Conservation (phyloP, 1,140 invertebrate species). For the Phocides pigmalion region DNA sequence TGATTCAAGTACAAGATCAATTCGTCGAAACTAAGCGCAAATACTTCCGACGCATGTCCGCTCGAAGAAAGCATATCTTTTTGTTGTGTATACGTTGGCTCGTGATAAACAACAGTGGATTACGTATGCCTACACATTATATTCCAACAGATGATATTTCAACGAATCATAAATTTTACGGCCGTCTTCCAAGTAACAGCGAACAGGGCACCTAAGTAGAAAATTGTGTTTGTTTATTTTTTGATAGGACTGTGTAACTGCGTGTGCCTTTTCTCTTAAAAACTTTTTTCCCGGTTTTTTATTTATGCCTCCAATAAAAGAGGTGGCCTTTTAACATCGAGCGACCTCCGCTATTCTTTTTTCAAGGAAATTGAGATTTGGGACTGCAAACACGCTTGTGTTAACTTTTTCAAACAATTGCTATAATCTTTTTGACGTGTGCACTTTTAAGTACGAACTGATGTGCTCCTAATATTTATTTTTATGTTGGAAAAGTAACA, state of each 20-base stretch:
- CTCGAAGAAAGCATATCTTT: constrained; percentile 23
- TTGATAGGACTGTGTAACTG: constrained; percentile 80
- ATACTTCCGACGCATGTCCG: constrained; percentile 21
- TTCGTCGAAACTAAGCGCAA: constrained; percentile 10
- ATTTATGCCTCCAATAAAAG: constrained; percentile 77
- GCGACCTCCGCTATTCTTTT: constrained; percentile 59
- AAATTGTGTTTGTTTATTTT: constrained; percentile 80
- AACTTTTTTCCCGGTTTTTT: constrained; percentile 59
- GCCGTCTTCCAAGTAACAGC: constrained; percentile 67
- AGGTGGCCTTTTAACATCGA: constrained; percentile 65
- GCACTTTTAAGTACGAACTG: background rate
- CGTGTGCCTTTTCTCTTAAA: constrained; percentile 75
- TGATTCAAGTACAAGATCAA: background rate
- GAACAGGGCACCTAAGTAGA: constrained; percentile 75
- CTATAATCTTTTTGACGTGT: constrained; percentile 11
- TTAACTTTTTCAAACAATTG: constrained; percentile 20
- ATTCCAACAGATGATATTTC: constrained; percentile 70
- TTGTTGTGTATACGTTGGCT: constrained; percentile 27
- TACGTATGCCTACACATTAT: constrained; percentile 43
- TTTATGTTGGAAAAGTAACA: no score
- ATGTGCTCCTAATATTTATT: no score
- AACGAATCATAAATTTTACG: constrained; percentile 80
- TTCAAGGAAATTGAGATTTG: constrained; percentile 59
- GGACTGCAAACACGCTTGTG: constrained; percentile 7
- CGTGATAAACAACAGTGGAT: constrained; percentile 38